phyloP scores from a whole-genome alignment of 2,888 invertebrate genomes.

The Caprella mutica region DNA sequence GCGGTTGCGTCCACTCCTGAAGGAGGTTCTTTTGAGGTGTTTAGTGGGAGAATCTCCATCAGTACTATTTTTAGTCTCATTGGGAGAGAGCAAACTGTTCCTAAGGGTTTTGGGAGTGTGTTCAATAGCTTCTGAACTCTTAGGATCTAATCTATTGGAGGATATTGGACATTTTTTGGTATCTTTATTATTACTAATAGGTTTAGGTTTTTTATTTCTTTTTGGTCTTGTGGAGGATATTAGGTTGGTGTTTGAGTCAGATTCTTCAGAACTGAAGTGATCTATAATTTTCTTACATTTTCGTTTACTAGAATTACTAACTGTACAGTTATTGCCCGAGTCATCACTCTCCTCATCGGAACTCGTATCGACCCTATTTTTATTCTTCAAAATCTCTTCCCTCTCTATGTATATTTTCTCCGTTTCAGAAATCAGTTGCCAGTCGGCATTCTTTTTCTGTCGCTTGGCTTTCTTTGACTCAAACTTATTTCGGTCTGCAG shows the following conservation, averaged over 20 bases:
- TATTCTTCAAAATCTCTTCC: conserved; percentile 33
- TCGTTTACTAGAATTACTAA: conserved; percentile 10
- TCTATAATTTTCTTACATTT: background rate
- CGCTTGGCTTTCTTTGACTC: conserved; percentile 30
- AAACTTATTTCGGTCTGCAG: conserved; percentile 29
- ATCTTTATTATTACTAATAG: too few relatives aligned
- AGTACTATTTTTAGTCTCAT: too few relatives aligned
- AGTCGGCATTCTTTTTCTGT: conserved; percentile 29
- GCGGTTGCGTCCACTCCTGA: conserved; percentile 16
- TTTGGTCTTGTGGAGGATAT: too few relatives aligned
- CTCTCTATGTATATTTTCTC: conserved; percentile 32
- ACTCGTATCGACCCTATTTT: conserved; percentile 25
- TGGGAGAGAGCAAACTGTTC: too few relatives aligned
- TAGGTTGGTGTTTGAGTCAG: too few relatives aligned
- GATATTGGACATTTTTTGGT: conserved; percentile 11
- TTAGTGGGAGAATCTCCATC: too few relatives aligned
- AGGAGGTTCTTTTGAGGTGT: too few relatives aligned
- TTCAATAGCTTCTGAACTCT: background rate
- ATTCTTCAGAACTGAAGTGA: too few relatives aligned
- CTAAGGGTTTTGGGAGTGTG: conserved; percentile 2
- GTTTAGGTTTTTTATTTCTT: too few relatives aligned
- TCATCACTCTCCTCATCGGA: conserved; percentile 21
- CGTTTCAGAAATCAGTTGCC: conserved; percentile 31
- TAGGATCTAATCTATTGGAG: background rate
- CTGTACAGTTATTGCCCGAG: conserved; percentile 7